phyloP scores from a whole-genome alignment of 2,888 invertebrate genomes.

The Pegoplata infirma region DNA sequence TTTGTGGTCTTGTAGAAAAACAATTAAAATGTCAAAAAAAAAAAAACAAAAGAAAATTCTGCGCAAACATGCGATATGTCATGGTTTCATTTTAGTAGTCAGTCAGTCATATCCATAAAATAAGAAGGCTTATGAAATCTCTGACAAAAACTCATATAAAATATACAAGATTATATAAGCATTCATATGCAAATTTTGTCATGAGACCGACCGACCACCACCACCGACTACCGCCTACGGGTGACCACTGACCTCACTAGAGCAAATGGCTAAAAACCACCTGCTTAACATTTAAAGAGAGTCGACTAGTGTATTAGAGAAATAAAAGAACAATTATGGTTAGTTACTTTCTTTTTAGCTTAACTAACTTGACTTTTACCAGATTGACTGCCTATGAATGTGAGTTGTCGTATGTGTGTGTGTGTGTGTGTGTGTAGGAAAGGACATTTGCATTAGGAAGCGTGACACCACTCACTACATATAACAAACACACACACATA shows the following conservation, averaged over 20 bases:
- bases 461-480: conserved; percentile 56
- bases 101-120: conserved; percentile 1
- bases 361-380: conserved; percentile 31
- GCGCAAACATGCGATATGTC: conserved; percentile 72
- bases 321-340: conserved; percentile 57
- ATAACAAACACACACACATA: too few species aligned
- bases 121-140: not conserved
- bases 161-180: conserved; percentile 65
- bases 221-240: not conserved
- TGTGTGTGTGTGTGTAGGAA: not conserved
- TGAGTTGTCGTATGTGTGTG: conserved; percentile 9
- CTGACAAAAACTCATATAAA: conserved; percentile 72
- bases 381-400: conserved; percentile 19
- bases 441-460: conserved; percentile 61
- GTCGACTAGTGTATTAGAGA: conserved; percentile 29
- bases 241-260: not conserved
- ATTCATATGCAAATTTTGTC: conserved; percentile 54
- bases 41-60: conserved; percentile 44
- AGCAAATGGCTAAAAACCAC: conserved; percentile 51
- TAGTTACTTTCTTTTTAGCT: conserved; percentile 43
- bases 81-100: conserved; percentile 64
- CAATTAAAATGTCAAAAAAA: conserved; percentile 74
- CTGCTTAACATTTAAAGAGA: conserved; percentile 54
- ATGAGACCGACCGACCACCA: conserved; percentile 4
- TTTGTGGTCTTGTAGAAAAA: conserved; percentile 23